Conservation (phyloP, 2,797 vertebrate species). For the Hylomyscus alleni region DNA sequence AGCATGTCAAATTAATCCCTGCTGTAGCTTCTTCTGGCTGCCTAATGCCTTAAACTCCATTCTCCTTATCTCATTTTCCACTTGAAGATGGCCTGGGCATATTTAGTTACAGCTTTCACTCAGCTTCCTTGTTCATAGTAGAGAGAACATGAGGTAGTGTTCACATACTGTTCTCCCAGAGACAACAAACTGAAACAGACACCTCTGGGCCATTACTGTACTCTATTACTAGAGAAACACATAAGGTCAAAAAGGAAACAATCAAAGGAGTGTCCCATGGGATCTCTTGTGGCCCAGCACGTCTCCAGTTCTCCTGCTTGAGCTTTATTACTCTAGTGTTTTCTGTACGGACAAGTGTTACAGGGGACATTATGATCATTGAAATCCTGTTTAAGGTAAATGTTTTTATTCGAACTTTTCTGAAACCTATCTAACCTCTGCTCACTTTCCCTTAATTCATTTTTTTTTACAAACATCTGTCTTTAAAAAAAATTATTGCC, state of each 20-base stretch:
- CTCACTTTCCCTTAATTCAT: conserved; percentile 68
- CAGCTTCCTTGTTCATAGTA: conserved; percentile 56
- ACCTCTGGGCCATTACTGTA: conserved; percentile 57
- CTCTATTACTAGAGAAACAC: conserved; percentile 57
- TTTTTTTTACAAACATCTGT: conserved; percentile 11
- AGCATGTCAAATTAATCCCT: conserved; percentile 51
- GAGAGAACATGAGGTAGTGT: conserved; percentile 36
- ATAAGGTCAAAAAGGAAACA: background rate
- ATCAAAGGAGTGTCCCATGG: conserved; percentile 13
- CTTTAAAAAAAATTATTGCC: too few relatives aligned
- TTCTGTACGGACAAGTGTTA: conserved; percentile 63
- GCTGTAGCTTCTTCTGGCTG: conserved; percentile 21
- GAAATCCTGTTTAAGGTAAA: conserved; percentile 76
- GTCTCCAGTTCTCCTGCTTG: conserved; percentile 1
- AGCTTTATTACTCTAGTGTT: conserved; percentile 8
- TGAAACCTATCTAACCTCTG: conserved; percentile 60
- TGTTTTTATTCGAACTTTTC: conserved; percentile 69
- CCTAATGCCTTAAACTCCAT: conserved; percentile 35
- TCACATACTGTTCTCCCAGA: conserved; percentile 67
- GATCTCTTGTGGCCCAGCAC: conserved; percentile 37
- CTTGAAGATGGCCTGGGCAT: conserved; percentile 52
- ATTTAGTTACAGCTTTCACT: conserved; percentile 69
- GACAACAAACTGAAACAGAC: conserved; percentile 37
- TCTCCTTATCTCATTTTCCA: conserved; percentile 60
- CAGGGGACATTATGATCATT: conserved; percentile 22